Percentiles rank a stretch among this genome's conserved stretches.
These are phyloP conservation scores for Colletes collaris DNA, from an alignment of 2,888 invertebrate genomes.

Conservation along the genomic window DNA sequence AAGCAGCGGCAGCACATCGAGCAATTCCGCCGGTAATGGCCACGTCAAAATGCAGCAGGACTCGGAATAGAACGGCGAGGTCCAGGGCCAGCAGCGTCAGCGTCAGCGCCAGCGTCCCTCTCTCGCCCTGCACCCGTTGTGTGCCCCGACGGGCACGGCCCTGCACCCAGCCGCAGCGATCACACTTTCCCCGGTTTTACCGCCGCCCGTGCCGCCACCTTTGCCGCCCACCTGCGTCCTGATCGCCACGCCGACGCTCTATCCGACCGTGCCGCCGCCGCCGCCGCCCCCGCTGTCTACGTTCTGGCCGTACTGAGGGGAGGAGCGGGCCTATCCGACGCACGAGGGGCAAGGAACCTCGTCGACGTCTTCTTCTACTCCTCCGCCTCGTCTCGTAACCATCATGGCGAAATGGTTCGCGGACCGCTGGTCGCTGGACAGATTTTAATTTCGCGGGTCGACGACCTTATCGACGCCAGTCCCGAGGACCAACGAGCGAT, in stretches of 20 bases:
- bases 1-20: conserved; percentile 74
- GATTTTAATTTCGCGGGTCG: conserved; percentile 12
- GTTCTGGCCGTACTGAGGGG: conserved; percentile 80
- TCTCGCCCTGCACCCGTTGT: conserved; percentile 76
- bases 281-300: conserved; percentile 80
- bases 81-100: conserved; percentile 82
- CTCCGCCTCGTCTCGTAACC: not conserved
- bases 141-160: conserved; percentile 75
- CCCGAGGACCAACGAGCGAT: not conserved
- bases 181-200: conserved; percentile 82
- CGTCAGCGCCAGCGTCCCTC: conserved; percentile 80
- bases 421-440: conserved; percentile 29
- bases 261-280: conserved; percentile 78
- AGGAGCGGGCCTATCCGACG: conserved; percentile 46
- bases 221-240: conserved; percentile 80
- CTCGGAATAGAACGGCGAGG: conserved; percentile 83
- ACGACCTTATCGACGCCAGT: not conserved
- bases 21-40: conserved; percentile 81
- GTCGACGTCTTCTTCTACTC: not conserved
- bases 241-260: conserved; percentile 79
- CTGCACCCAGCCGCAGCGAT: conserved; percentile 78
- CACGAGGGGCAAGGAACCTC: conserved; percentile 17
- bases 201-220: conserved; percentile 77
- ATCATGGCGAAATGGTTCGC: conserved; percentile 2
- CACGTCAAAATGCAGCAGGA: conserved; percentile 83